Conservation (phyloP, 1,140 invertebrate genomes). For the Eriocheir sinensis region DNA sequence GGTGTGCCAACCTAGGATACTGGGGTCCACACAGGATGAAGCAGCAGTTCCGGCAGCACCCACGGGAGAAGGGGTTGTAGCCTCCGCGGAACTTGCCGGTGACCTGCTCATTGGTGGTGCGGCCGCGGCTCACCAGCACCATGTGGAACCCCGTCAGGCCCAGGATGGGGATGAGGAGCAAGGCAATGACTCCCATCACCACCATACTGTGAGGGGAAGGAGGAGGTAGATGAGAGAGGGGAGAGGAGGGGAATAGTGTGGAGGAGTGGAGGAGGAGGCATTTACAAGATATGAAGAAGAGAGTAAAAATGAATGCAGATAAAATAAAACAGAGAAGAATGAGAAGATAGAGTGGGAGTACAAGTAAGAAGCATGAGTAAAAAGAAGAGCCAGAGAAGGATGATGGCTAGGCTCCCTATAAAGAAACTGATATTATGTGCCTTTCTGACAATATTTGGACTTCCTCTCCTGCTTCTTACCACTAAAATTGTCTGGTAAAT, state of each 20-base stretch:
- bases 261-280: not conserved
- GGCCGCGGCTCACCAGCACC: conserved; percentile 96
- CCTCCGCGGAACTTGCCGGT: conserved; percentile 99
- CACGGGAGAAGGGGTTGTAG: conserved; percentile 97
- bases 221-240: not conserved
- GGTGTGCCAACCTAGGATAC: conserved; percentile 95
- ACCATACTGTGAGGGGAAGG: conserved; percentile 85
- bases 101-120: conserved; percentile 99
- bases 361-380: not conserved
- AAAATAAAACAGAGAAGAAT: no score
- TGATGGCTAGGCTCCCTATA: no score
- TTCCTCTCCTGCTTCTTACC: no score
- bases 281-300: not conserved
- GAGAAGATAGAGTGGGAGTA: conserved; percentile 15
- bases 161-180: conserved; percentile 97
- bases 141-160: conserved; percentile 99
- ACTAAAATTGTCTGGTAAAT: no score
- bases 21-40: conserved; percentile 97
- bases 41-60: conserved; percentile 96
- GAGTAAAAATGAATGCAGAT: no score
- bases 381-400: not conserved
- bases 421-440: no score
- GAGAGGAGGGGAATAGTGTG: not conserved
- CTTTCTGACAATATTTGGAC: no score
- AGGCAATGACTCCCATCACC: conserved; percentile 93